Conservation (phyloP, 2,888 invertebrate species). For the Meandrusa payeni region DNA sequence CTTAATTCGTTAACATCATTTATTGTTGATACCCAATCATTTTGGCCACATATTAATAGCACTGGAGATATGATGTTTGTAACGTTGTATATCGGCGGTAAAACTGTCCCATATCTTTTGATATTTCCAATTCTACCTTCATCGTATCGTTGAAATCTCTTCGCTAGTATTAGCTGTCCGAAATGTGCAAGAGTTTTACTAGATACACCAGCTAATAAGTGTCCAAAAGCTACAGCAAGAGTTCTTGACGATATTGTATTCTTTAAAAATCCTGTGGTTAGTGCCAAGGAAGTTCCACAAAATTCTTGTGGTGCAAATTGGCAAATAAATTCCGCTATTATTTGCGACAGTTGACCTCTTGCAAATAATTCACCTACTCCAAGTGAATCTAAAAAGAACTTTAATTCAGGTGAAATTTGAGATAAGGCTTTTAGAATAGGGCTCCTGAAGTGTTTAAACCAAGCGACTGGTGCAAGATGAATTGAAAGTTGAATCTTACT, state of each 20-base stretch:
- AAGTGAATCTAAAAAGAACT: conserved; percentile 49
- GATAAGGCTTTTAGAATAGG: conserved; percentile 42
- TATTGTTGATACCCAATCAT: conserved; percentile 83
- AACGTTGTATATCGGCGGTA: conserved; percentile 60
- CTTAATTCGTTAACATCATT: conserved; percentile 78
- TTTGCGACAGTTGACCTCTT: conserved; percentile 61
- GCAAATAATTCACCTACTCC: conserved; percentile 84
- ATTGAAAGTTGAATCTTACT: conserved; percentile 72
- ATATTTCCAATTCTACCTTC: conserved; percentile 55
- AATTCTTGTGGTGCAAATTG: conserved; percentile 61
- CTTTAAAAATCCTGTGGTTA: conserved; percentile 79
- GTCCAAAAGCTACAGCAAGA: conserved; percentile 74
- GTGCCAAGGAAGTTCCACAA: conserved; percentile 79
- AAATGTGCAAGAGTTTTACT: conserved; percentile 70
- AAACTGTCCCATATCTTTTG: conserved; percentile 47
- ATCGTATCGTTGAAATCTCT: conserved; percentile 58
- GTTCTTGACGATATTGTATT: conserved; percentile 75
- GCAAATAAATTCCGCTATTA: conserved; percentile 53
- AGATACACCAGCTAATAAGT: conserved; percentile 78
- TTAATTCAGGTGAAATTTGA: conserved; percentile 36
- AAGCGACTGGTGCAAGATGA: conserved; percentile 79
- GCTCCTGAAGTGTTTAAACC: conserved; percentile 67
- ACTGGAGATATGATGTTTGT: conserved; percentile 54
- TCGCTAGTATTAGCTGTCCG: conserved; percentile 66
- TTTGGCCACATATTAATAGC: conserved; percentile 56